These are phyloP conservation scores for Scrobipalpa costella DNA, from an alignment of 2,888 invertebrate genomes.

Conservation along the genomic window DNA sequence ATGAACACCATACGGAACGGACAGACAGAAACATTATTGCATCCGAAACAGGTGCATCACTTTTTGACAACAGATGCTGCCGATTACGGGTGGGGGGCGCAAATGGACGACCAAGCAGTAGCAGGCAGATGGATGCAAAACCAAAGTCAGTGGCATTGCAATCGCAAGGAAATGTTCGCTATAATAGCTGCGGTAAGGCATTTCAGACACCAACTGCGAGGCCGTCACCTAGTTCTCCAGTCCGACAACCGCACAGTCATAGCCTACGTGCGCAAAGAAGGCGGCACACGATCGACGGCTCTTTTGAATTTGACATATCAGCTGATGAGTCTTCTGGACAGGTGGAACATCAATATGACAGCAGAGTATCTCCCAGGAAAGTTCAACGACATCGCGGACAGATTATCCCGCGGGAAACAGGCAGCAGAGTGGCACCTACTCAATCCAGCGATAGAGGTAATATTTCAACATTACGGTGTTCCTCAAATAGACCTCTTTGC, in stretches of 20 bases:
- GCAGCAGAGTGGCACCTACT: slow-evolving; percentile 34
- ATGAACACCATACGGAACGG: not conserved
- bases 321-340: not conserved
- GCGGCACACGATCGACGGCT: slow-evolving; percentile 23
- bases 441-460: not conserved
- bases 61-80: slow-evolving; percentile 29
- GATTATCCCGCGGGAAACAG: slow-evolving; percentile 24
- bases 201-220: slow-evolving; percentile 28
- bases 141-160: slow-evolving; percentile 11
- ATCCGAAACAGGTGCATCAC: slow-evolving; percentile 13
- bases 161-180: slow-evolving; percentile 17
- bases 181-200: not conserved
- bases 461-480: not conserved
- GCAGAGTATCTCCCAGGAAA: slow-evolving; percentile 15
- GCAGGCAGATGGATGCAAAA: not conserved
- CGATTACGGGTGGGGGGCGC: slow-evolving; percentile 25
- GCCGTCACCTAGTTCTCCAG: not conserved
- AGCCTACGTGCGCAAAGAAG: slow-evolving; percentile 27
- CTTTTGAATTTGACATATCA: slow-evolving; percentile 1
- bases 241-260: slow-evolving; percentile 15
- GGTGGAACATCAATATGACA: not conserved
- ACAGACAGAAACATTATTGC: not conserved
- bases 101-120: slow-evolving; percentile 23
- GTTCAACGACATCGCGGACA: slow-evolving; percentile 12
- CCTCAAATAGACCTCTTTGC: slow-evolving; percentile 21